A percentile compares a stretch with the other conserved stretches of the same genome.
These are phyloP conservation scores for Nomada goodeniana DNA, from an alignment of 2,888 invertebrate species.

Conservation along the genomic window DNA sequence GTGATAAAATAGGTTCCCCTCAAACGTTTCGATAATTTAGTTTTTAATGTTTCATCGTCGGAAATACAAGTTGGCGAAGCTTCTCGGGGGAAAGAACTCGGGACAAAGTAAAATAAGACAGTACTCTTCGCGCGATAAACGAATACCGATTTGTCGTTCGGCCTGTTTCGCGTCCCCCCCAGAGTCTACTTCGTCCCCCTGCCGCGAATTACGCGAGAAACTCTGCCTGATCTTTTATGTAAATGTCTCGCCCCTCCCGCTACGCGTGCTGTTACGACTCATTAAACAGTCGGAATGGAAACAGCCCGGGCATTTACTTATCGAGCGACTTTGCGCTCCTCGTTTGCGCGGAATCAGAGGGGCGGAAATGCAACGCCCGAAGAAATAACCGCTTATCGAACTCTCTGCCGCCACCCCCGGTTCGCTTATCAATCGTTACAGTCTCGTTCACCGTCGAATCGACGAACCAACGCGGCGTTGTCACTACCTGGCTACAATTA, in stretches of 20 bases:
- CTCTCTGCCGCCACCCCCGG: neutral
- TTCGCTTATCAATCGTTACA: slow-evolving; percentile 53
- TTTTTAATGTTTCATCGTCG: too few species aligned
- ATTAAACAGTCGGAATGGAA: slow-evolving; percentile 67
- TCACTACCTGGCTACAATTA: slow-evolving; percentile 23
- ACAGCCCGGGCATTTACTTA: slow-evolving; percentile 64
- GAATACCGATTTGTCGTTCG: neutral
- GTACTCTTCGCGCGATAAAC: neutral
- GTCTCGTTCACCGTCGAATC: neutral
- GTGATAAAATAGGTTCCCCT: too few species aligned
- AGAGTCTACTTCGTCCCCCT: neutral
- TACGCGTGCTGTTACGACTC: slow-evolving; percentile 65
- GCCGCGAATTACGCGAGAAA: slow-evolving; percentile 31
- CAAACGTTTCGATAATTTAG: too few species aligned
- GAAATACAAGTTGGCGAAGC: too few species aligned
- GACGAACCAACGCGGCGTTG: slow-evolving; percentile 11
- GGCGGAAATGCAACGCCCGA: neutral
- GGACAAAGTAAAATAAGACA: too few species aligned
- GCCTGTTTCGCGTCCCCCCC: too few species aligned
- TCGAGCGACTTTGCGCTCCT: slow-evolving; percentile 52
- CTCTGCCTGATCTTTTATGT: slow-evolving; percentile 51
- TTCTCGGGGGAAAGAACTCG: too few species aligned
- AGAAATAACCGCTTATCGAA: slow-evolving; percentile 56
- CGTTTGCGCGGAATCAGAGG: slow-evolving; percentile 50
- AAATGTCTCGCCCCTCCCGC: slow-evolving; percentile 32